These are phyloP conservation scores for Atractosteus spatula DNA, from an alignment of 2,113 vertebrate genomes.

Conservation along the genomic window DNA sequence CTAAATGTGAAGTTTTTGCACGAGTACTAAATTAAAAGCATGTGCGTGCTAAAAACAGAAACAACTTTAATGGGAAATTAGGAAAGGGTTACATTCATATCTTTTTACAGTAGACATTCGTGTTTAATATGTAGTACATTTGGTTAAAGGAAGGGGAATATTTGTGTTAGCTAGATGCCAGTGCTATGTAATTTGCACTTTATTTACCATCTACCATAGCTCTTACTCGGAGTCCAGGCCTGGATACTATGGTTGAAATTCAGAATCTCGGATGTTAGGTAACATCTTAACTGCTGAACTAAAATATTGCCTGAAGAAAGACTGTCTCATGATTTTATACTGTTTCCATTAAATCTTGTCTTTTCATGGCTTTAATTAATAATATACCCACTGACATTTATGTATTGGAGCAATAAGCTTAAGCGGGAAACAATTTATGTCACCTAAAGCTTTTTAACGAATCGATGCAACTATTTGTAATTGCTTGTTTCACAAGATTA, in stretches of 20 bases:
- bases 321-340: constrained; percentile 66
- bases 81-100: constrained; percentile 78
- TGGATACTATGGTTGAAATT: constrained; percentile 37
- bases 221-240: too few species aligned
- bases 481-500: constrained; percentile 99
- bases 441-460: constrained; percentile 99
- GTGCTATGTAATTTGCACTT: too few species aligned
- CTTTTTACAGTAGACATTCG: constrained; percentile 80
- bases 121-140: constrained; percentile 78
- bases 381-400: constrained; percentile 86
- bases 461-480: constrained; percentile 99
- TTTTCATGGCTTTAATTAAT: constrained; percentile 88
- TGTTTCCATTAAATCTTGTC: constrained; percentile 77
- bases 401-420: constrained; percentile 88
- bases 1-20: constrained; percentile 76
- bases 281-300: constrained; percentile 18
- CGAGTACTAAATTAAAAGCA: constrained; percentile 78
- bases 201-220: not conserved
- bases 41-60: constrained; percentile 74
- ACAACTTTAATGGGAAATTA: constrained; percentile 76
- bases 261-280: constrained; percentile 25
- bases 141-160: not conserved
- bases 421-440: constrained; percentile 98
- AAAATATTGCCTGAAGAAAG: constrained; percentile 60
- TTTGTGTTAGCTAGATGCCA: too few species aligned